Evolutionary conservation across 1,140 invertebrate genomes (phyloP), one percentile per base, ranked within the genome.

Genomic region (Yoshiicerus persimilis): DNA sequence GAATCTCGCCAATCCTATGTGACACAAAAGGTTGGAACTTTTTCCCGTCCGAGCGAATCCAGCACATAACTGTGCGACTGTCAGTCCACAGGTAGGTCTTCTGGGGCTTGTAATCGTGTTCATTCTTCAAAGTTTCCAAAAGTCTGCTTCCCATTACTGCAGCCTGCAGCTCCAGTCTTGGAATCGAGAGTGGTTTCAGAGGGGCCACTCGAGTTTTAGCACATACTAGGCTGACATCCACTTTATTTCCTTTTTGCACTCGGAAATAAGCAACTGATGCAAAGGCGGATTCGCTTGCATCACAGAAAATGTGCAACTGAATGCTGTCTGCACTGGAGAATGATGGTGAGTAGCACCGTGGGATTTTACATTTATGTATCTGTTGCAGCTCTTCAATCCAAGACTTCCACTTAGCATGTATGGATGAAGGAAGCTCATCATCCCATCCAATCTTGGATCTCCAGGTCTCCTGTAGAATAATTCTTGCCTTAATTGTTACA

Each of bases 181-280:
- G 92, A 56, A 92, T 92, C 0, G 91, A 89, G 0, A 90, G 64
- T 25, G 83, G 47, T 87, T 91, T 90, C 0, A 91, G 23, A 13
- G 92, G 92, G n/a, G 91, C 64, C 4, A 92, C 91, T 70, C 92
- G 77, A n/a, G 91, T 70, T 77, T 92, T 92, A 0, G 91, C 90
- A 39, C 91, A 85, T 2, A 92, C 86, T 32, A 92, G 87, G 4
- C 64, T 36, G 1, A 89, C 84, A 1, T 89, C 27, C 0, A 87
- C n/a, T n/a, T n/a, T n/a, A n/a, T n/a, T n/a, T n/a, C n/a, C n/a
- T 66, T 0, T 36, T 20, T 34, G 70, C 84, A 2, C 84, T 36
- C 91, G 84, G 20, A 92, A 38, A 56, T 91, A 92, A 1, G 86
- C 90, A 13, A 91, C 91, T 0, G 92, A 91, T 25, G 89, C 87